Base-by-base conservation (phyloP, 2,113 vertebrate species). In the Oncorhynchus nerka region DNA sequence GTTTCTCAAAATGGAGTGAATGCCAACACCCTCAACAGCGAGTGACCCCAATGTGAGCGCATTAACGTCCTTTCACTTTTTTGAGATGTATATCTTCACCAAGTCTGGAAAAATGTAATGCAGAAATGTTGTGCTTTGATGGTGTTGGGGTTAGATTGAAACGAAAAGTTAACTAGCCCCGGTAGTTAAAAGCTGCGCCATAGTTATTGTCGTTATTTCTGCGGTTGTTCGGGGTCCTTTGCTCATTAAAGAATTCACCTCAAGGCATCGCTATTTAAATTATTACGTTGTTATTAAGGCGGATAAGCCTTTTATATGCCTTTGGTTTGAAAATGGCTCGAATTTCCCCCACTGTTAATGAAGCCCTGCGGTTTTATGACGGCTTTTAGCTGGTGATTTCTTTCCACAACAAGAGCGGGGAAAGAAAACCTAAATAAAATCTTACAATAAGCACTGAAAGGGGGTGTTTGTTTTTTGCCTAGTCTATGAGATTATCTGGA, bases 271-370 rank as follows among this genome's bases (percentile, higher is more conserved):
- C 66, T 77, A 85, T 87, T 71, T 81, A 86, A 88, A 89, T 79
- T 67, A 90, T 90, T 87, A 86, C 82, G 51, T 76, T 68, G 67
- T 88, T 89, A 86, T 90, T 90, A 84, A 77, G 83, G 83, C 76
- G 81, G 79, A 88, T 84, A 83, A 73, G 79, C 68, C 70, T 86
- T 90, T 92, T 87, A 89, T 89, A 89, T 78, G 83, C 69, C 77
- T 19, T 59, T 69, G 81, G 34, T 76, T 90, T 91, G 74, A 88
- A 91, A 84, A 82, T 82, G 85, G 76, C 86, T 88, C 51, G 34
- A 69, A 67, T 88, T 91, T 86, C 86, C 81, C 86, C 24, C 78
- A 39, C 81, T 84, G 81, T 83, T 93, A 92, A 93, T 84, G 90
- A 92, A 89, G 81, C 88, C 81, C 79, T 80, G 77, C 71, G 85